These are phyloP conservation scores for western clawed frog (Xenopus tropicalis) DNA, from an alignment of 2,113 vertebrate genomes.

Conservation along the genomic window UCB_Xtro_10.0 CM004450.2:23259001-23259500, in stretches of 20 bases:
- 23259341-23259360: background rate
- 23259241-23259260: slow-evolving; percentile 21
- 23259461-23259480: slow-evolving; percentile 16
- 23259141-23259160: background rate
- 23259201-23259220: background rate
- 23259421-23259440: background rate
- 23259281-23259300: slow-evolving; percentile 38
- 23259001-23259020: background rate
- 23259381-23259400: background rate
- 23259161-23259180: slow-evolving; percentile 6
- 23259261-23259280: slow-evolving; percentile 32
- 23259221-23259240: slow-evolving; percentile 30
- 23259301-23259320: background rate
- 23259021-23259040: slow-evolving; percentile 9
- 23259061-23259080: background rate
- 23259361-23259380: background rate
- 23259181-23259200: slow-evolving; percentile 14
- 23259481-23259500: slow-evolving; percentile 13
- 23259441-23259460: background rate
- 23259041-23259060: slow-evolving; percentile 14
- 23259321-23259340: background rate
- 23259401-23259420: background rate
- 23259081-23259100: background rate
- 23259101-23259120: background rate
- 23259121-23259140: background rate